Evolutionary conservation across 2,888 invertebrate genomes (phyloP), one percentile per base, ranked within the genome.

Genomic region (Noctua janthe): DNA sequence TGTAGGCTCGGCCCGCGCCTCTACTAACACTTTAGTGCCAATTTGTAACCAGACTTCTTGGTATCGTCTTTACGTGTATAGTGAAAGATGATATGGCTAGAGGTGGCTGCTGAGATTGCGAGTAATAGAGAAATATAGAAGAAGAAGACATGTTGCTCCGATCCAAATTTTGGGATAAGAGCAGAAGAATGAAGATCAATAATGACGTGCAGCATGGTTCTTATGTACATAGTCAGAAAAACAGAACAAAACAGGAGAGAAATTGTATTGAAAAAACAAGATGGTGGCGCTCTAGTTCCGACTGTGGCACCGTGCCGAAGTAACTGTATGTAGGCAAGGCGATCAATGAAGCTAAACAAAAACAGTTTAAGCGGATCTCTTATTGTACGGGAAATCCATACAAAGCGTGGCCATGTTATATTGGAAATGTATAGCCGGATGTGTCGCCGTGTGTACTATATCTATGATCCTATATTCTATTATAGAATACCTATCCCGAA

Each of bases 1-100:
- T 92, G 91, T 90, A 89, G 88, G 90, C 87, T 88, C 84, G 90
- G 87, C 91, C 79, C 75, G 15, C 87, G 90, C 87, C 81, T 71
- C 85, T 82, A 82, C 88, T 88, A 85, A 85, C 87, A 83, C 87
- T 84, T 86, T 84, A 89, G 86, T 82, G 80, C 82, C 82, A 84
- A 85, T 80, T 83, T 80, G 80, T 79, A 71, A 74, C 54, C 62
- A 77, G 79, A 78, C 82, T 82, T 77, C 71, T 76, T 78, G 78
- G 59, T 47, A 47, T 74, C 73, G 29, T 39, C 8, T 39, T 62
- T 71, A 2, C 11, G 10, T 62, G n/a, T 29, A n/a, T 62, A n/a
- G 59, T 29, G 2, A 23, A 23, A 6, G 23, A 23, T 20, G 23
- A 54, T 23, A 8, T 54, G 56, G 56, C n/a, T 56, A 56, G 23